These are phyloP conservation scores for Charadrius vociferus DNA, from an alignment of 2,113 vertebrate species.

Conservation along the genomic window DNA sequence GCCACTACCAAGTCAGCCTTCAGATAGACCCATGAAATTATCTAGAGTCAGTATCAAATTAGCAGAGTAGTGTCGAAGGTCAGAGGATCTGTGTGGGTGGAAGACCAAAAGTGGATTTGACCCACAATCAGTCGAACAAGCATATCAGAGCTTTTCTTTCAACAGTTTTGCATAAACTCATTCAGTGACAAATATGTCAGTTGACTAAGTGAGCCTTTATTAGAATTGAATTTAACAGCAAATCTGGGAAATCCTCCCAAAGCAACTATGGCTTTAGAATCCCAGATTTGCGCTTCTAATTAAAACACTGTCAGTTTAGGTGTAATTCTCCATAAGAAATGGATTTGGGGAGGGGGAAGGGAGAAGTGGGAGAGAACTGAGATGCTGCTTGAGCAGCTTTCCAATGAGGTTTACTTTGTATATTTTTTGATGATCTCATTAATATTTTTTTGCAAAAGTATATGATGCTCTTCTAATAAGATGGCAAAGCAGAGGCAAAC, in stretches of 20 bases:
- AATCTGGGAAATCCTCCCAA: slow-evolving; percentile 70
- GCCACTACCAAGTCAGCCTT: background rate
- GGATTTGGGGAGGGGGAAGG: background rate
- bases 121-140: slow-evolving; percentile 3
- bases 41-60: background rate
- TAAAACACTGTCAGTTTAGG: slow-evolving; percentile 67
- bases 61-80: background rate
- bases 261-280: slow-evolving; percentile 54
- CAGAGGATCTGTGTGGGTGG: background rate
- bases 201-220: slow-evolving; percentile 55
- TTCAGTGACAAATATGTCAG: slow-evolving; percentile 44
- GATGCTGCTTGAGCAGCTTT: slow-evolving; percentile 15
- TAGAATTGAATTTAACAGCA: slow-evolving; percentile 56
- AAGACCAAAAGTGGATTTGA: slow-evolving; percentile 28
- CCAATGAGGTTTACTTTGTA: background rate
- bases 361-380: slow-evolving; percentile 12
- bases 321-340: slow-evolving; percentile 53
- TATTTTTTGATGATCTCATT: slow-evolving; percentile 41
- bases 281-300: slow-evolving; percentile 69
- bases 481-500: slow-evolving; percentile 32
- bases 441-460: slow-evolving; percentile 12
- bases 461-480: slow-evolving; percentile 27
- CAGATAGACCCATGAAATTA: background rate
- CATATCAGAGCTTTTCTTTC: background rate
- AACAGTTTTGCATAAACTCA: slow-evolving; percentile 28